Percentiles rank a stretch among this genome's conserved stretches.
phyloP scores from a whole-genome alignment of 2,888 invertebrate species.

The Zootermopsis nevadensis region DNA sequence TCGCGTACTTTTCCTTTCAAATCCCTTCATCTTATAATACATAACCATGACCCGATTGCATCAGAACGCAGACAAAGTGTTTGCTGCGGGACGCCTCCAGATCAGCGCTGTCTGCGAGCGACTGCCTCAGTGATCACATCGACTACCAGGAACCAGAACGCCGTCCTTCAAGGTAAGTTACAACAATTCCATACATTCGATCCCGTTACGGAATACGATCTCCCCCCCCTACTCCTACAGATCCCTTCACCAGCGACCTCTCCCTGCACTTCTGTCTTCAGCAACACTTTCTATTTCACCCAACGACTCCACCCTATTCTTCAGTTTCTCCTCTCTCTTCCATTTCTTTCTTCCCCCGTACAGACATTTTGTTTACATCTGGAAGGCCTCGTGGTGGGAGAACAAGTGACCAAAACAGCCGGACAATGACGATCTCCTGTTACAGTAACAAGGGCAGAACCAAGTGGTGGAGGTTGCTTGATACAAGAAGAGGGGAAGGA shows the following conservation, averaged over 20 bases:
- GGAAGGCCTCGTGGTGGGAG: conserved; percentile 18
- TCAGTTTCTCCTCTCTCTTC: neutral
- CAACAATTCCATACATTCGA: conserved; percentile 38
- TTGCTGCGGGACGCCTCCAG: neutral
- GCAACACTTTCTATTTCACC: conserved; percentile 40
- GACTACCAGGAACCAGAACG: neutral
- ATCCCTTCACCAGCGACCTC: neutral
- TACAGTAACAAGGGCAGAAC: conserved; percentile 34
- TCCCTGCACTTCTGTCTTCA: conserved; percentile 2
- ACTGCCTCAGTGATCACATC: conserved; percentile 12
- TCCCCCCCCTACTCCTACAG: neutral
- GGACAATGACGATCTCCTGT: neutral
- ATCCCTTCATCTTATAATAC: no score
- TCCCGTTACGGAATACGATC: conserved; percentile 37
- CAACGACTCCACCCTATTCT: conserved; percentile 10
- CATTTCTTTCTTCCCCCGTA: neutral
- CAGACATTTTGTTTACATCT: conserved; percentile 29
- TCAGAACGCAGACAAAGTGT: no score
- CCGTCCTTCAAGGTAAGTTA: conserved; percentile 41
- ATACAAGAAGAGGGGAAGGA: conserved; percentile 8
- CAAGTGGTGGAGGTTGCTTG: neutral
- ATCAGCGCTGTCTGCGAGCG: conserved; percentile 5
- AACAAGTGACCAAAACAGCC: conserved; percentile 12
- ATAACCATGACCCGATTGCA: no score
- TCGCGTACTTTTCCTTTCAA: no score